Base-by-base conservation (phyloP, 2,888 invertebrate species). In the Xanthorhoe designata region DNA sequence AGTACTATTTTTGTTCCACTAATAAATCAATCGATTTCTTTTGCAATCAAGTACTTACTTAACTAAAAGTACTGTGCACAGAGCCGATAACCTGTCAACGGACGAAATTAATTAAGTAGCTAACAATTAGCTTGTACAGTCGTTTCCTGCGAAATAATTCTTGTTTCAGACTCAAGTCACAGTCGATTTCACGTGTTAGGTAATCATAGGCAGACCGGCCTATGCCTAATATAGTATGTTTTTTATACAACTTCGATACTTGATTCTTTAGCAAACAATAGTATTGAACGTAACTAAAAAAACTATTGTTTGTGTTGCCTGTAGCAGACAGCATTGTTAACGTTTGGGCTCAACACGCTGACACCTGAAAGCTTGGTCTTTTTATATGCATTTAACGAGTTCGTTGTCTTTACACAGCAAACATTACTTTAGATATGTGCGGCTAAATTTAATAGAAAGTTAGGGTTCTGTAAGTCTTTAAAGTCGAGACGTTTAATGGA, bases 331-430 rank as follows among this genome's bases (percentile, higher is more conserved):
- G 54, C 54, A 65, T 74, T 69, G 74, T 75, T 70, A 67, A 60
- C 49, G 61, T 61, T 24, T 61, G 57, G 59, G 38, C 58, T 65
- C 54, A 69, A 69, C 74, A 71, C 62, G 66, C 69, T 68, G 67
- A 72, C 72, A 80, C 78, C 79, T 77, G 78, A 73, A 80, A 76
- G 75, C 75, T 71, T 73, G 75, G 74, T 81, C 83, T 87, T 88
- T 79, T 87, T 79, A 87, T 79, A 82, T 74, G 69, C 74, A 72
- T 89, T 92, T 92, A 88, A 93, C 85, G 92, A 90, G 92, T 90
- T 91, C 91, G 83, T 91, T 92, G 92, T 92, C 91, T 88, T 85
- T 88, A 83, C 83, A 81, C 78, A 79, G 79, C 89, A 88, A 89
- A 92, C 87, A 85, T 83, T 87, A 85, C 87, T 86, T 85, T 81